Evolutionary conservation across 2,797 vertebrate species (phyloP), one percentile per base, ranked within the genome.

Genomic region (Helicolenus hilgendorfi): DNA sequence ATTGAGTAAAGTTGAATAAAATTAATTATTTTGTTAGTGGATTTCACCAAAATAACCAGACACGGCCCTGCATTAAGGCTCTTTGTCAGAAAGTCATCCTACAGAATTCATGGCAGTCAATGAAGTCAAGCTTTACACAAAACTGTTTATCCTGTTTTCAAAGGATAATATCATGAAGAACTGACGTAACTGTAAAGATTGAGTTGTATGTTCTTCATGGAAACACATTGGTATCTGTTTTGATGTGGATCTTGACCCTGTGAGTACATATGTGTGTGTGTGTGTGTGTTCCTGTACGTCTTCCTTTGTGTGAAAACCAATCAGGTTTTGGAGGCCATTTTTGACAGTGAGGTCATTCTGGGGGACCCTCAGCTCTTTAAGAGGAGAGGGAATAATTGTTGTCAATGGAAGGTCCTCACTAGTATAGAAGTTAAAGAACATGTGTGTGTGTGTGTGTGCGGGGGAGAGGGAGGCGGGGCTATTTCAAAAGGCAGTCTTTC

Each of bases 401-500:
- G 5, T 49, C 7, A 65, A 13, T 38, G 4, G 11, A 49, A 15
- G 58, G 31, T 56, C n/a, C 11, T 83, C 31, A 71, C 26, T 75
- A 41, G 5, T 56, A 26, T 29, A 35, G 24, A 71, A 29, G 56
- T 77, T 53, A 13, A 81, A n/a, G 59, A 68, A 24, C 0, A 0
- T 64, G 11, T 60, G 9, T 18, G 26, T 33, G 33, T 56, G 11
- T 65, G 41, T 72, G 36, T 29, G 27, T 29, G 4, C 29, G 18
- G 36, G 22, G 49, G 59, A n/a, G n/a, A n/a, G 72, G 79, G 73
- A 64, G 85, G 72, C 41, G 27, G 79, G 65, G 70, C 7, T 20
- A 13, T 86, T 90, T 86, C 76, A 94, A 91, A 77, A 78, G 38
- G 79, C 88, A 92, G 68, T 84, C 9, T 77, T 63, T 72, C 11